Base-by-base conservation (phyloP, 2,797 vertebrate species). In the Peromyscus eremicus region DNA sequence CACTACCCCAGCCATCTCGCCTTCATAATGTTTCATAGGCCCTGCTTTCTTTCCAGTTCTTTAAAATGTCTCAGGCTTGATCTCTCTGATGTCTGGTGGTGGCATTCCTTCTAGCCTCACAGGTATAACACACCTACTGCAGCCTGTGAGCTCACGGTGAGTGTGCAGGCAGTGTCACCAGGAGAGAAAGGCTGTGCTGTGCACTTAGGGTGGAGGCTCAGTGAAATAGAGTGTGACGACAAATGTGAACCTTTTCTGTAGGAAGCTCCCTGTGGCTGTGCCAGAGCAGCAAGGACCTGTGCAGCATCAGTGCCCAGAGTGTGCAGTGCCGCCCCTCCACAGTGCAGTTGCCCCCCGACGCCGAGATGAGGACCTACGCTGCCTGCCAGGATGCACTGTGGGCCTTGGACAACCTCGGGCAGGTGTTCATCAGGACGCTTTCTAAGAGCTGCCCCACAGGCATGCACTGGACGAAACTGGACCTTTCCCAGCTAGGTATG, bases 271-370 rank as follows among this genome's bases (percentile, higher is more conserved):
- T 99, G 93, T 99, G 99, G 99, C 98, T 99, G 97, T 99, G 99
- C 95, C 99, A 99, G 98, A 99, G 99, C 98, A 99, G 98, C 97
- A 99, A 99, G 98, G 99, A 99, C 97, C 99, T 99, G 89, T 99
- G 99, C 98, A 99, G 99, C 93, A 98, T 99, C 90, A 99, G 99
- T 95, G 99, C 99, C 97, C 99, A 99, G 98, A 99, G 99, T 13
- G 99, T 99, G 10, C 99, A 99, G 97, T 99, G 99, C 92, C 99
- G 99, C 75, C 99, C 99, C 11, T 99, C 99, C 12, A 99, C 99
- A 0, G 99, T 99, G 68, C 99, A 99, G 79, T 99, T 99, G 40
- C 99, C 99, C 0, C 98, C 99, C 0, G 99, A 99, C 21, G 97
- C 99, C 17, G 99, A 99, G 98, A 99, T 99, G 98, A 98, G 98